phyloP scores from a whole-genome alignment of 2,797 vertebrate genomes.

The Crax fasciolata region DNA sequence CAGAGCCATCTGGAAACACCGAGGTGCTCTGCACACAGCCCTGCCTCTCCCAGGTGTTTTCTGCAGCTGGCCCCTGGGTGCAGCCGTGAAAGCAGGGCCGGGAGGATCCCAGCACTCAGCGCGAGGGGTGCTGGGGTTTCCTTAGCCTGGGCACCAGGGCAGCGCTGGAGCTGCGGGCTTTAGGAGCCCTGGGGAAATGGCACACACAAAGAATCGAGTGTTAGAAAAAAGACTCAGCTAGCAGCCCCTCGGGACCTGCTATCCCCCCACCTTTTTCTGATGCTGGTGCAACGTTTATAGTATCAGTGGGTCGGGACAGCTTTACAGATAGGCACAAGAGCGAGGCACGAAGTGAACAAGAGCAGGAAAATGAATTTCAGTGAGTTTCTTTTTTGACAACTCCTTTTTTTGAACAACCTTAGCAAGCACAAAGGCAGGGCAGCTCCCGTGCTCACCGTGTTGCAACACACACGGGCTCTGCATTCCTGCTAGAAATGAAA shows the following conservation, averaged over 20 bases:
- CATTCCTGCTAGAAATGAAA: neutral
- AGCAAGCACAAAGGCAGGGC: neutral
- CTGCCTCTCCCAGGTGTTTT: neutral
- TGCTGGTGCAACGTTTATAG: neutral
- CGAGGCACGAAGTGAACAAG: neutral
- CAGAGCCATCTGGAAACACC: no score
- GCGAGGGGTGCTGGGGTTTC: neutral
- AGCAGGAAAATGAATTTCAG: neutral
- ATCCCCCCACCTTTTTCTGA: neutral
- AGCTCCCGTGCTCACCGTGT: neutral
- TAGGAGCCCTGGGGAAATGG: neutral
- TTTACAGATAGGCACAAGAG: neutral
- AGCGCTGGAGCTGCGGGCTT: neutral
- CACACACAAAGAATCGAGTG: neutral
- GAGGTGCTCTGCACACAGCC: no score
- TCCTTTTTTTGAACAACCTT: slow-evolving; percentile 27
- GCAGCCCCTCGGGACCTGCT: neutral
- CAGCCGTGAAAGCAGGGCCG: fast-evolving
- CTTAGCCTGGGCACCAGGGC: neutral
- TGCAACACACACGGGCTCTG: neutral
- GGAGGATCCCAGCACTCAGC: fast-evolving
- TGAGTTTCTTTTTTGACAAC: neutral
- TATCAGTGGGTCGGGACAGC: neutral
- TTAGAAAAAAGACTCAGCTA: neutral
- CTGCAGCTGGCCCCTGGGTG: neutral